Evolutionary conservation across 2,888 invertebrate genomes (phyloP).

Genomic region (Mythimna impura): DNA sequence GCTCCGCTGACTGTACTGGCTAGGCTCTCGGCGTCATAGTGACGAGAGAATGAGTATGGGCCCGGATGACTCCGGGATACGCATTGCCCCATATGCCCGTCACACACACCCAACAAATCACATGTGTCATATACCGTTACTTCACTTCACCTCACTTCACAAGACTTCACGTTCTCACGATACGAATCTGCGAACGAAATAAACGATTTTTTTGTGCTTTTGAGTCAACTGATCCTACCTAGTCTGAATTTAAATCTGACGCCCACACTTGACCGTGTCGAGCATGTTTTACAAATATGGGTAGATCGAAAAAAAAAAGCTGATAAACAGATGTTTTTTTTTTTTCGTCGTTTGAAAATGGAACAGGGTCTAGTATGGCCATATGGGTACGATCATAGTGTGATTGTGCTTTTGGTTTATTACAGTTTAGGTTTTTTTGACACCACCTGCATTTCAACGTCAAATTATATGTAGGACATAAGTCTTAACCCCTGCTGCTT

Average conservation of each 20-base stretch:
- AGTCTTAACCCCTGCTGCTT: too few species aligned
- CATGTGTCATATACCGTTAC: constrained; percentile 60
- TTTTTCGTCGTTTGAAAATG: neutral
- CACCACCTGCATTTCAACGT: neutral
- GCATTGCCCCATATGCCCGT: constrained; percentile 94
- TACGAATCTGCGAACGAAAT: constrained; percentile 51
- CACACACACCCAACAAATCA: constrained; percentile 67
- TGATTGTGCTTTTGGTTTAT: neutral
- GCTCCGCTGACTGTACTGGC: constrained; percentile 83
- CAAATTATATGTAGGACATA: neutral
- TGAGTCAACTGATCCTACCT: constrained; percentile 44
- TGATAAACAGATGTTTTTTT: constrained; percentile 2
- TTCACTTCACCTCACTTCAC: constrained; percentile 56
- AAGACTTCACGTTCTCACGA: constrained; percentile 52
- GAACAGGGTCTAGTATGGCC: neutral
- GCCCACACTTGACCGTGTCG: constrained; percentile 52
- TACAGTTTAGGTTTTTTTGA: too few species aligned
- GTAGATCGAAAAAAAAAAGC: constrained; percentile 42
- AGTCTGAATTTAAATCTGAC: constrained; percentile 62
- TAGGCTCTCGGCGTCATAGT: constrained; percentile 87
- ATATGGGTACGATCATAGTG: neutral
- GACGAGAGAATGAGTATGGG: constrained; percentile 85
- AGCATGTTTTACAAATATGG: constrained; percentile 49
- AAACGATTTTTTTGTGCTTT: constrained; percentile 25
- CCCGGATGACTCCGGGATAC: constrained; percentile 92